A percentile compares a stretch with the other conserved stretches of the same genome.
Evolutionary conservation across 2,113 vertebrate species (phyloP).

Genomic region (Solea senegalensis): DNA sequence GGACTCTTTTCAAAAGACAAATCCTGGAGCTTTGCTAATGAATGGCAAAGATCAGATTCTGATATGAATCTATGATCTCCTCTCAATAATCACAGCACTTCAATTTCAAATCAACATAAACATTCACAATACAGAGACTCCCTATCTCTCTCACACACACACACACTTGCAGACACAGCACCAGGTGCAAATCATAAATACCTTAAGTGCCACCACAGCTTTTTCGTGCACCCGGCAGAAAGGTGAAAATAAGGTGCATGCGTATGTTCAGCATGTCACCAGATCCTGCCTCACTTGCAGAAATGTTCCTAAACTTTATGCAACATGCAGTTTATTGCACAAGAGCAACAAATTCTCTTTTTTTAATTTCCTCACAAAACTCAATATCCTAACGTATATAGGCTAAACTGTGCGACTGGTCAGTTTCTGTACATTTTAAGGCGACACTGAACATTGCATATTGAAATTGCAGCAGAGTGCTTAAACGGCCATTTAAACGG

Average conservation of each 20-base stretch:
- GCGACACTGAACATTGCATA: conserved; percentile 30
- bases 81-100: conserved; percentile 19
- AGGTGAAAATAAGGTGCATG: conserved; percentile 45
- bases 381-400: conserved; percentile 8
- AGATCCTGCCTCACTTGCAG: conserved; percentile 43
- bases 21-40: conserved; percentile 16
- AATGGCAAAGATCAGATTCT: conserved; percentile 21
- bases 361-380: conserved; percentile 12
- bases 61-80: conserved; percentile 2
- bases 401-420: neutral
- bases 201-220: conserved; percentile 52
- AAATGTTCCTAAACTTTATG: conserved; percentile 46
- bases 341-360: conserved; percentile 7
- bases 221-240: conserved; percentile 49
- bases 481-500: conserved; percentile 62
- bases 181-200: conserved; percentile 71
- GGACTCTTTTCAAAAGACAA: neutral
- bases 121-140: neutral
- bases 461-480: conserved; percentile 63
- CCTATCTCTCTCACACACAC: neutral
- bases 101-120: conserved; percentile 15
- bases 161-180: conserved; percentile 52
- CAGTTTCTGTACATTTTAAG: conserved; percentile 16
- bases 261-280: conserved; percentile 36
- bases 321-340: neutral